These are phyloP conservation scores for Sturnira hondurensis DNA, from an alignment of 2,113 vertebrate genomes.

Conservation along the genomic window DNA sequence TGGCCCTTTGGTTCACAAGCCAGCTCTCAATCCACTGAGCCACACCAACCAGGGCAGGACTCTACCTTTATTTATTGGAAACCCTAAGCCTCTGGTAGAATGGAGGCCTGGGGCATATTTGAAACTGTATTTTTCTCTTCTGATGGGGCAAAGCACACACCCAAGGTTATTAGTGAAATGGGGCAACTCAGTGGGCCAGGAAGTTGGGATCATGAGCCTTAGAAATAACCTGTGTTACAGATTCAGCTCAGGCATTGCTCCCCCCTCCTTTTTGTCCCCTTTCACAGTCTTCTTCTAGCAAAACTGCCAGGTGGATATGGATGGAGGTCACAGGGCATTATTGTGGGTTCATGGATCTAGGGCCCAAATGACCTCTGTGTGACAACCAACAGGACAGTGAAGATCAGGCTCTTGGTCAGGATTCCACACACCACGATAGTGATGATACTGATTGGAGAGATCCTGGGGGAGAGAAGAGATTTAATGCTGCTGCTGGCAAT, in stretches of 20 bases:
- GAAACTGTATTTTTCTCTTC: background rate
- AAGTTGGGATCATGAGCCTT: background rate
- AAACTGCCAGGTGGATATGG: background rate
- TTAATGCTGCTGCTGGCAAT: fast-evolving
- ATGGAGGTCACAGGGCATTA: background rate
- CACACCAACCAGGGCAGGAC: too few relatives aligned
- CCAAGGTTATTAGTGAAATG: background rate
- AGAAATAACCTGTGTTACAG: background rate
- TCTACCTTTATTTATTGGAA: background rate
- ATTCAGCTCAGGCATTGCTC: background rate
- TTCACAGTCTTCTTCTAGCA: background rate
- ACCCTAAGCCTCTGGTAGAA: background rate
- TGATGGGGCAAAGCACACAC: background rate
- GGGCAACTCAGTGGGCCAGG: background rate
- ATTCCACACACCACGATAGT: background rate
- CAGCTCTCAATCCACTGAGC: too few relatives aligned
- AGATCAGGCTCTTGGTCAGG: slow-evolving; percentile 58
- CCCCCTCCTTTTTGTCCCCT: fast-evolving
- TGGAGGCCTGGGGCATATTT: too few relatives aligned
- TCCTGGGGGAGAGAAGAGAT: background rate
- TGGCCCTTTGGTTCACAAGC: too few relatives aligned
- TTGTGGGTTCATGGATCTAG: background rate
- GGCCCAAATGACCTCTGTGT: background rate
- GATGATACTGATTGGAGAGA: background rate
- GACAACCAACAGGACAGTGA: slow-evolving; percentile 22